Evolutionary conservation across 30 jellyfish, hydroid and myxozoan species (phyloP).

Genomic region (Aurelia sp.): DNA sequence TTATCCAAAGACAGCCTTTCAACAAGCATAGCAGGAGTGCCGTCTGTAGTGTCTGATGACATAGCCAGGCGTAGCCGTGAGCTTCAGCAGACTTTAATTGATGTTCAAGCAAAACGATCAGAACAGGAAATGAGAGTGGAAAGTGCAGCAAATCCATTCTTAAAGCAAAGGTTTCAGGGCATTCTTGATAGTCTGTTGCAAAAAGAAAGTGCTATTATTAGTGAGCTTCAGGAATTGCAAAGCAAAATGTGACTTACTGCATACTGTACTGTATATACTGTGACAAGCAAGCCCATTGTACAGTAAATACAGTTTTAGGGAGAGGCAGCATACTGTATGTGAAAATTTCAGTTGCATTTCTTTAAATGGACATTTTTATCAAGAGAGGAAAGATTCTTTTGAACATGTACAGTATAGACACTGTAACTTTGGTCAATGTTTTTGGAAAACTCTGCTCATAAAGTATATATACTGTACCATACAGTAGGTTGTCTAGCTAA

Average conservation of each 20-base stretch:
- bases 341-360: too few relatives aligned
- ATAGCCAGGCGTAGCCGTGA: constrained; percentile 28
- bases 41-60: constrained; percentile 22
- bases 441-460: too few relatives aligned
- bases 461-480: too few relatives aligned
- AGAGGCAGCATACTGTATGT: too few relatives aligned
- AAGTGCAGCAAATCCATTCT: constrained; percentile 92
- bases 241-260: not conserved
- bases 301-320: too few relatives aligned
- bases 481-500: too few relatives aligned
- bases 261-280: too few relatives aligned
- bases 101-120: constrained; percentile 73
- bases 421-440: too few relatives aligned
- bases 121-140: constrained; percentile 90
- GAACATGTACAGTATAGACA: too few relatives aligned
- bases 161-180: constrained; percentile 94
- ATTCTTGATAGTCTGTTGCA: constrained; percentile 74
- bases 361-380: too few relatives aligned
- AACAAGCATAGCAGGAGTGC: constrained; percentile 13
- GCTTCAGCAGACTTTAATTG: constrained; percentile 66
- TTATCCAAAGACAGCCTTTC: constrained; percentile 44
- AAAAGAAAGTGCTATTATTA: constrained; percentile 60
- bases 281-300: too few relatives aligned
- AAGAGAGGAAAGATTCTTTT: too few relatives aligned
- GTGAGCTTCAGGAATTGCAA: constrained; percentile 66